A percentile compares a stretch with the other conserved stretches of the same genome.
These are phyloP conservation scores for Struthio camelus DNA, from an alignment of 2,113 vertebrate species.

Conservation along the genomic window DNA sequence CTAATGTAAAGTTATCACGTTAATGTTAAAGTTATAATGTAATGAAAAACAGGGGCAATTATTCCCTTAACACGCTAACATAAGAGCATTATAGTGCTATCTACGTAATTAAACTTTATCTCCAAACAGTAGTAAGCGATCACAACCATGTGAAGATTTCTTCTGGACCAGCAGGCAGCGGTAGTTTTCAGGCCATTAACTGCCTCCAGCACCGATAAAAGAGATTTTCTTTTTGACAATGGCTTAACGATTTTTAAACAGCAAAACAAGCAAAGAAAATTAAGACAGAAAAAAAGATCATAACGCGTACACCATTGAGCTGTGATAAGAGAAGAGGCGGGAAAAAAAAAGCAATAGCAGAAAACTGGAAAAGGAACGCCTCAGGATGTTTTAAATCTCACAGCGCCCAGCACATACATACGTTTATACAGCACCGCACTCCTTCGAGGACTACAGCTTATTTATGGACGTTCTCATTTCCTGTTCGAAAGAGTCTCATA, in stretches of 20 bases:
- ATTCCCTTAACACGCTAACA: not conserved
- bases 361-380: not conserved
- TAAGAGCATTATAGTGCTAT: not conserved
- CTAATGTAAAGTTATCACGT: not conserved
- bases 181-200: not conserved
- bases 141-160: not conserved
- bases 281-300: not conserved
- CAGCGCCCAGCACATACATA: not conserved
- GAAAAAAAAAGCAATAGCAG: not conserved
- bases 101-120: constrained; percentile 11
- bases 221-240: not conserved
- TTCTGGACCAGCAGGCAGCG: not conserved
- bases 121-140: not conserved
- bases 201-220: not conserved
- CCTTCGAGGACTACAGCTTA: not conserved
- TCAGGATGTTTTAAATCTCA: not conserved
- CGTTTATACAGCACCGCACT: not conserved
- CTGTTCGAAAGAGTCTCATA: not conserved
- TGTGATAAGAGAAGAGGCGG: not conserved
- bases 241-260: not conserved
- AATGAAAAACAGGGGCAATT: not conserved
- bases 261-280: not conserved
- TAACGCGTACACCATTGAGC: not conserved
- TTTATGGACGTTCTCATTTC: not conserved
- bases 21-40: no score